A percentile compares a stretch with the other conserved stretches of the same genome.
These are phyloP conservation scores for Harmothoe impar DNA, from an alignment of 2,888 invertebrate genomes.

Conservation along the genomic window DNA sequence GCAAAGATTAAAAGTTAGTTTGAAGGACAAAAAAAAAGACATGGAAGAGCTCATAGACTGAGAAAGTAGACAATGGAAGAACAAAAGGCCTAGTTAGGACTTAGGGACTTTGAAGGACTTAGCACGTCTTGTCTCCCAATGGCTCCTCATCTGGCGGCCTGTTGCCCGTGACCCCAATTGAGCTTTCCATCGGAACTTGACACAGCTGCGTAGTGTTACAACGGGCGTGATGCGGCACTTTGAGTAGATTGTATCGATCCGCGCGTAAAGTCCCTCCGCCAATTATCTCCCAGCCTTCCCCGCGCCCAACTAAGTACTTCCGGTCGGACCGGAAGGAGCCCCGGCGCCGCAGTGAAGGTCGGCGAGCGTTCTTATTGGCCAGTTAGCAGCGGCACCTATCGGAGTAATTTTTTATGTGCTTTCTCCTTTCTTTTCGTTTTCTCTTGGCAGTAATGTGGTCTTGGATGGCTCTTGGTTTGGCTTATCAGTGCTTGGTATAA, in stretches of 20 bases:
- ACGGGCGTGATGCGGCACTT: conserved; percentile 18
- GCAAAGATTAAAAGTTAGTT: too few relatives aligned
- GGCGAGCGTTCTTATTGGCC: background rate
- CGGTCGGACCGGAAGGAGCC: background rate
- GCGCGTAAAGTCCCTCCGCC: conserved; percentile 48
- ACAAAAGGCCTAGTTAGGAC: too few relatives aligned
- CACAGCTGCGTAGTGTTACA: conserved; percentile 54
- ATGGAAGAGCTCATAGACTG: too few relatives aligned
- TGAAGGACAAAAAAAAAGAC: too few relatives aligned
- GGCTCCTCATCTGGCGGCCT: conserved; percentile 19
- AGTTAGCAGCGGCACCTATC: conserved; percentile 31
- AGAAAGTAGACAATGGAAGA: too few relatives aligned
- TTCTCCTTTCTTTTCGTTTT: background rate
- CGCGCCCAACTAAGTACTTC: conserved; percentile 33
- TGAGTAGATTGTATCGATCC: conserved; percentile 56
- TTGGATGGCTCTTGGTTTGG: too few relatives aligned
- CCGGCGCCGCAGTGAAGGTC: background rate
- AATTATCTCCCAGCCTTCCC: conserved; percentile 49
- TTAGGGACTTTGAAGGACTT: too few relatives aligned
- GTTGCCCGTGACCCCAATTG: conserved; percentile 53
- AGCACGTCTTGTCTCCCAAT: conserved; percentile 11
- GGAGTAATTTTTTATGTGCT: background rate
- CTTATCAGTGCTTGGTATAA: too few relatives aligned
- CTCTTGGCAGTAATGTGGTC: background rate
- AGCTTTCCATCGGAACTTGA: conserved; percentile 31